Evolutionary conservation across 1,140 invertebrate species (phyloP), one percentile per base, ranked within the genome.

Genomic region (Euwallacea fornicatus): DNA sequence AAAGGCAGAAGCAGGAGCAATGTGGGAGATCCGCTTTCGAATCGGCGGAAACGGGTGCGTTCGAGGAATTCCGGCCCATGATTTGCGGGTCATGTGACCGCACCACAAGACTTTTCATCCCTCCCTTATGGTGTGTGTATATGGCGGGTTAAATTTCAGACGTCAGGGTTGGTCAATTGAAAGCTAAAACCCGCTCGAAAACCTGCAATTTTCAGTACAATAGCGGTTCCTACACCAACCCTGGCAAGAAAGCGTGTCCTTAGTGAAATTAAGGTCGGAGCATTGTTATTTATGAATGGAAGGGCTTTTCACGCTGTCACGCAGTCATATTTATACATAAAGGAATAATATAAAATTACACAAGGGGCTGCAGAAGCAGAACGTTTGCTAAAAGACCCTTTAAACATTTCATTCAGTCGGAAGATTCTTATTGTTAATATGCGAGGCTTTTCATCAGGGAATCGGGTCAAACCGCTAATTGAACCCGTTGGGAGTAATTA

Each of bases 11-110:
- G 60, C 42, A 21, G 16, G 9, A 21, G 44, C 60, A 10, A 47
- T 62, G 60, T 62, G 60, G 60, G 60, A 53, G 63, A 65, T 65
- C 47, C 63, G 63, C 46, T 65, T 65, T 53, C 63, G 50, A 54
- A 41, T 54, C 16, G 33, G n/a, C 47, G 47, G 63, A 55, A 65
- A 41, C 46, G 47, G 63, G 59, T 42, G 46, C 50, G 63, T 65
- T 55, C n/a, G 50, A 65, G 63, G 63, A 65, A 65, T 65, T 65
- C 63, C 63, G 63, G 63, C 47, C 63, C 63, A 65, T 65, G 63
- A 65, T 65, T 65, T 65, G 63, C 46, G 47, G 63, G 21, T 55
- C 47, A 65, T 55, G 16, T 65, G 63, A 65, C 21, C 63, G 41
- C 54, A 41, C 63, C 9, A 15, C 50, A 65, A 65, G 50, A 53